Evolutionary conservation across 2,113 vertebrate genomes (phyloP), one percentile per base, ranked within the genome.

Genomic region (Nycticorax nycticorax): DNA sequence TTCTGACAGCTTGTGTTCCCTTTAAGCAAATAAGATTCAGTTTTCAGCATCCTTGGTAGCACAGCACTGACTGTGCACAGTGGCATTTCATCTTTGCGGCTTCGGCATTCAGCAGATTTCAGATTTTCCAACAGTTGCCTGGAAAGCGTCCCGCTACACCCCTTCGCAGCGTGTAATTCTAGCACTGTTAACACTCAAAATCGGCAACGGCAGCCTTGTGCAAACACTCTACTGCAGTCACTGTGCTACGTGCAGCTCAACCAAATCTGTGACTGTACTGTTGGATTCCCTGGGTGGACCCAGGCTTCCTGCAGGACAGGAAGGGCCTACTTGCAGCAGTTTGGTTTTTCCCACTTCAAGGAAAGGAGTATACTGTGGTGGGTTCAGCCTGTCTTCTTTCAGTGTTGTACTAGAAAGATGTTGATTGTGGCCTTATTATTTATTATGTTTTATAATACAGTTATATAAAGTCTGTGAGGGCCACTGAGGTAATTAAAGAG

Each of bases 111-210:
- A 88, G 72, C 5, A 33, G 59, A 82, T 74, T 81, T 75, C 73
- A 80, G 64, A 77, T 91, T 91, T 96, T 92, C 91, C 85, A 93
- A 52, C 75, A 83, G 85, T 50, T 96, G 94, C 57, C 85, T 73
- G 41, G 62, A 76, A 92, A 92, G 83, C 17, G 0, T 92, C 85
- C 91, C 4, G 18, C 63, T 80, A 26, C 50, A 74, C 20, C 14
- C 79, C 83, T 78, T 69, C 37, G 1, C 83, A 90, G 41, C 0
- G 0, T 41, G 75, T 66, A 86, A 95, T 86, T 93, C 88, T 27
- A 91, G 92, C 53, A 22, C 71, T 8, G 48, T 12, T 79, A 83
- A 74, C 13, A 14, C 83, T 45, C 50, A 83, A 35, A 88, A 91
- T 63, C 68, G 30, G 76, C 89, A 57, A 37, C 4, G 68, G 82